Conservation (phyloP, 1,140 invertebrate species). For the Macrobrachium nipponense region DNA sequence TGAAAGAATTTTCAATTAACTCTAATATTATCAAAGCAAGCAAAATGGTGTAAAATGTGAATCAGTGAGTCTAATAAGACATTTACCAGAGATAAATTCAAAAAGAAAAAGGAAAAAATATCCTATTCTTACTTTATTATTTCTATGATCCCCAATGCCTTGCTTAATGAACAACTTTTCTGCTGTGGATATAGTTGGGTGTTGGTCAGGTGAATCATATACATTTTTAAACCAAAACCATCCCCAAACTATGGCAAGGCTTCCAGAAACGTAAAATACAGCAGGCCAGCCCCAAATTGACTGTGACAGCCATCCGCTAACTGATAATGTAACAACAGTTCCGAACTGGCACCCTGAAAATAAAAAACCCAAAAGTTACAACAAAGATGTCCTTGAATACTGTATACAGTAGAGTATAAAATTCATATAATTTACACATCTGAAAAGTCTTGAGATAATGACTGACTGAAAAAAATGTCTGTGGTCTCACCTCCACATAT, state of each 20-base stretch:
- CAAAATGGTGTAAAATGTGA: too few species aligned
- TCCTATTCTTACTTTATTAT: conserved; percentile 19
- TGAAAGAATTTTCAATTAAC: too few species aligned
- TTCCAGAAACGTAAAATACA: conserved; percentile 80
- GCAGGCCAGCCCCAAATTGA: conserved; percentile 76
- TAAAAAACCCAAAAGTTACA: not conserved
- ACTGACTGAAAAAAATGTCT: not conserved
- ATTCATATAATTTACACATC: not conserved
- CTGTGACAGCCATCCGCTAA: conserved; percentile 73
- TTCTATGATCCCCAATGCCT: conserved; percentile 46
- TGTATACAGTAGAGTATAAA: not conserved
- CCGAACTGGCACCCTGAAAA: conserved; percentile 68
- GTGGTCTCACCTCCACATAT: conserved; percentile 82
- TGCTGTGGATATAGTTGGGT: conserved; percentile 33
- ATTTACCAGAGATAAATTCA: not conserved
- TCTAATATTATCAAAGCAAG: too few species aligned
- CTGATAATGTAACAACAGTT: conserved; percentile 70
- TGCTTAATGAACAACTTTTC: conserved; percentile 48
- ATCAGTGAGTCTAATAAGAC: too few species aligned
- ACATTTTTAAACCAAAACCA: conserved; percentile 79
- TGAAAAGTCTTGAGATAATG: not conserved
- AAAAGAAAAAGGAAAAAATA: not conserved
- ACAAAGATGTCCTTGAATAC: not conserved
- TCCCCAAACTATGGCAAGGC: conserved; percentile 73
- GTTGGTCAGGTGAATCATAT: conserved; percentile 66